These are phyloP conservation scores for Cerastis leucographa DNA, from an alignment of 2,888 invertebrate genomes.

Conservation along the genomic window DNA sequence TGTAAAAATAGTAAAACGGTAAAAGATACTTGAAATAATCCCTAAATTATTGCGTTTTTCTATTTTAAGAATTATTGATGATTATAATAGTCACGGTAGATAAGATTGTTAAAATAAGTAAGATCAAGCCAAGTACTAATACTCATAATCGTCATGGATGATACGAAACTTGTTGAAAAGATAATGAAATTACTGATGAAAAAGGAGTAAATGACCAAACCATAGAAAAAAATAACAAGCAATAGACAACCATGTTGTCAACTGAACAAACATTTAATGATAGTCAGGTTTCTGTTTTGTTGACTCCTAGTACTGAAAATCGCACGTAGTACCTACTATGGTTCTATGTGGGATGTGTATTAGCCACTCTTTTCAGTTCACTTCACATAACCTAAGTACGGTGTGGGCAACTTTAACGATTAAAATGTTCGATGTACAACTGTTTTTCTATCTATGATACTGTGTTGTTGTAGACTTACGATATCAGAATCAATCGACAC, in stretches of 20 bases:
- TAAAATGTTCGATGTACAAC: background rate
- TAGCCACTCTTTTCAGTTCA: background rate
- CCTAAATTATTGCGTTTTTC: background rate
- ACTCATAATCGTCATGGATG: background rate
- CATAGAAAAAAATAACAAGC: background rate
- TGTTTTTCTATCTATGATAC: background rate
- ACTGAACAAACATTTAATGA: background rate
- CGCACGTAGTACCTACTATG: too few relatives aligned
- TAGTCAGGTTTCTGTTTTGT: background rate
- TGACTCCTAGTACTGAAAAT: background rate
- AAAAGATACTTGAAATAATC: conserved; percentile 13
- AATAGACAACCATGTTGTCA: background rate
- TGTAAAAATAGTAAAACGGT: conserved; percentile 11
- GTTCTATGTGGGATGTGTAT: background rate
- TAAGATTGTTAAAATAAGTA: conserved; percentile 19
- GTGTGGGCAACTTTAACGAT: too few relatives aligned
- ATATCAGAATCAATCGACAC: conserved; percentile 33
- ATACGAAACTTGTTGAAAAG: background rate
- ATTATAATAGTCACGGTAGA: background rate
- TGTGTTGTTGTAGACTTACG: background rate
- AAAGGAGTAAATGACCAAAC: background rate
- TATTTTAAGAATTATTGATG: conserved; percentile 10
- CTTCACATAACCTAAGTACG: background rate
- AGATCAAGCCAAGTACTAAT: background rate
- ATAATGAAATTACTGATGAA: conserved; percentile 7